phyloP scores from a whole-genome alignment of 2,888 invertebrate species.

The Habroteleia sp. region DNA sequence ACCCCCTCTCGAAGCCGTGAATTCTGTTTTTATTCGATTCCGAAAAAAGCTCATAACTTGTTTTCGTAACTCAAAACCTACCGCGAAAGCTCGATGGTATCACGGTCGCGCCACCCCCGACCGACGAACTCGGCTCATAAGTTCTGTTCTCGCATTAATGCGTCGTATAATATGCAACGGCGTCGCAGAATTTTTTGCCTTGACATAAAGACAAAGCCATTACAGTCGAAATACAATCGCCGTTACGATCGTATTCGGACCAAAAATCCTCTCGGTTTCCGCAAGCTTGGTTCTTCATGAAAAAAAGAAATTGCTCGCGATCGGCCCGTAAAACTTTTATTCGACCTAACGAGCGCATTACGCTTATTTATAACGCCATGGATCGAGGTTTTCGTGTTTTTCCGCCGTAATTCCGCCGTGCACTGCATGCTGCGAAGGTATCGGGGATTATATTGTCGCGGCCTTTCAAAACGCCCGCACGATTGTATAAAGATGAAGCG shows the following conservation, averaged over 20 bases:
- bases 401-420: slow-evolving; percentile 67
- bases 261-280: slow-evolving; percentile 60
- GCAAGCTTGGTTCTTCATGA: slow-evolving; percentile 58
- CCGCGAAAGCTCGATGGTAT: slow-evolving; percentile 11
- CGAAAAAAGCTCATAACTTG: slow-evolving; percentile 27
- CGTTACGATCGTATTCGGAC: slow-evolving; percentile 58
- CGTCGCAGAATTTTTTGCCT: slow-evolving; percentile 57
- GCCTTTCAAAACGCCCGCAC: slow-evolving; percentile 48
- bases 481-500: slow-evolving; percentile 52
- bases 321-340: slow-evolving; percentile 77
- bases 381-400: slow-evolving; percentile 70
- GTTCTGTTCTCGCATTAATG: slow-evolving; percentile 56
- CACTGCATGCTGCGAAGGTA: slow-evolving; percentile 60
- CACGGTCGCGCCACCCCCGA: not conserved
- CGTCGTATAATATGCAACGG: slow-evolving; percentile 59
- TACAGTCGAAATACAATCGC: slow-evolving; percentile 62
- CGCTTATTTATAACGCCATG: slow-evolving; percentile 74
- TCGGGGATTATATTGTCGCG: slow-evolving; percentile 67
- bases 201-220: slow-evolving; percentile 62
- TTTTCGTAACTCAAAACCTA: slow-evolving; percentile 18
- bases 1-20: no score
- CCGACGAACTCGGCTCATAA: slow-evolving; percentile 29
- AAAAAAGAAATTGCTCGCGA: slow-evolving; percentile 67
- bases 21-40: not conserved
- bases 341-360: slow-evolving; percentile 76